Conservation (phyloP, 2,113 vertebrate species). For the pig (Sus scrofa) region DNA sequence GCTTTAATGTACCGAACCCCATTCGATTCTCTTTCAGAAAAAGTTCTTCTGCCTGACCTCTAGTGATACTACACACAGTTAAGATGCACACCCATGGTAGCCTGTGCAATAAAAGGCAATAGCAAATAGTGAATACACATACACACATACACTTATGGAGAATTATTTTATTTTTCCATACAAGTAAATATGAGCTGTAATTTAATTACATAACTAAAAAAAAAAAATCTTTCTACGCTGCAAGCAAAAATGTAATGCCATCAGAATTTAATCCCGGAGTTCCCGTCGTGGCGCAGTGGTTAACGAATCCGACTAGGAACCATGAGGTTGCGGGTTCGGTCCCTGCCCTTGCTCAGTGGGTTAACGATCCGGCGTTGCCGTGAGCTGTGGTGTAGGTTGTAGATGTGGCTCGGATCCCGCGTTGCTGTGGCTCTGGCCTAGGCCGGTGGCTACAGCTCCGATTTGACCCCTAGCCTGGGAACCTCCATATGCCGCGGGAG, state of each 20-base stretch:
- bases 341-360: too few species aligned
- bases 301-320: too few species aligned
- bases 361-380: too few species aligned
- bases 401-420: too few species aligned
- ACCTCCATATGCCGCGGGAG: too few species aligned
- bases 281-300: too few species aligned
- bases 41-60: not conserved
- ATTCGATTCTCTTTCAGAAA: not conserved
- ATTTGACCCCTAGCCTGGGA: too few species aligned
- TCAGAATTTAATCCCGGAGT: slow-evolving; percentile 27
- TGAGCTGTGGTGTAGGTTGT: too few species aligned
- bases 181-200: slow-evolving; percentile 5
- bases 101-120: not conserved
- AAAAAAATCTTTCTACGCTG: not conserved
- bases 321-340: too few species aligned
- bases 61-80: not conserved
- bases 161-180: slow-evolving; percentile 23
- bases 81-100: not conserved
- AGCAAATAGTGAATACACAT: too few species aligned
- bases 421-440: too few species aligned
- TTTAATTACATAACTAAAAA: slow-evolving; percentile 17
- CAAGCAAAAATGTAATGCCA: not conserved
- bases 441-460: too few species aligned
- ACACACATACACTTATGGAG: not conserved
- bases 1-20: not conserved